These are phyloP conservation scores for Thelaira solivaga DNA, from an alignment of 2,888 invertebrate genomes.

Conservation along the genomic window DNA sequence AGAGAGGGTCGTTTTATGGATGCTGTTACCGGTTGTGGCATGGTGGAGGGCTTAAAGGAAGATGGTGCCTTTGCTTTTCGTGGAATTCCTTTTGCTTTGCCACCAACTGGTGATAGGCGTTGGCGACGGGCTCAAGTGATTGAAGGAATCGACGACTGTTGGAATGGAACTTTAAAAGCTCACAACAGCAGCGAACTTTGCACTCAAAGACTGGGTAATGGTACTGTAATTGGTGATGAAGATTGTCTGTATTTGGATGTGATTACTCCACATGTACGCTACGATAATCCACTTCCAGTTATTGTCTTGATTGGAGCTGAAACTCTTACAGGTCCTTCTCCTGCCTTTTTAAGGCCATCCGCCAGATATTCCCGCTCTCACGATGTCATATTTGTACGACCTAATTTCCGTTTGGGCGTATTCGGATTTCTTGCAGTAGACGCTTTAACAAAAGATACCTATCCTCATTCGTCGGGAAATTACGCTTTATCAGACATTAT, in stretches of 20 bases:
- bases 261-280: slow-evolving; percentile 88
- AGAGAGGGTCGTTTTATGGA: slow-evolving; percentile 85
- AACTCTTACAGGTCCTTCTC: slow-evolving; percentile 86
- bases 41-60: slow-evolving; percentile 86
- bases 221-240: slow-evolving; percentile 84
- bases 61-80: slow-evolving; percentile 88
- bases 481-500: slow-evolving; percentile 90
- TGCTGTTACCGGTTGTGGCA: slow-evolving; percentile 87
- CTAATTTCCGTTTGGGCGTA: slow-evolving; percentile 88
- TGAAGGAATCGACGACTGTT: slow-evolving; percentile 84
- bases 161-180: slow-evolving; percentile 85
- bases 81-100: slow-evolving; percentile 88
- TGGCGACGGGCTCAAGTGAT: slow-evolving; percentile 85
- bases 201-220: slow-evolving; percentile 83
- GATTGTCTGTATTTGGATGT: slow-evolving; percentile 91
- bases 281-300: slow-evolving; percentile 87
- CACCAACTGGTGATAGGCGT: slow-evolving; percentile 83
- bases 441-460: slow-evolving; percentile 82
- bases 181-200: slow-evolving; percentile 84
- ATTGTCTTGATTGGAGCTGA: slow-evolving; percentile 90
- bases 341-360: slow-evolving; percentile 85
- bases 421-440: slow-evolving; percentile 89
- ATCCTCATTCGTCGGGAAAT: slow-evolving; percentile 89
- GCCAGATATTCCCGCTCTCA: slow-evolving; percentile 86
- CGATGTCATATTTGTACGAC: slow-evolving; percentile 90